These are phyloP conservation scores for Drosophila gunungcola DNA, from an alignment of 1,140 invertebrate genomes.

Conservation along the genomic window DNA sequence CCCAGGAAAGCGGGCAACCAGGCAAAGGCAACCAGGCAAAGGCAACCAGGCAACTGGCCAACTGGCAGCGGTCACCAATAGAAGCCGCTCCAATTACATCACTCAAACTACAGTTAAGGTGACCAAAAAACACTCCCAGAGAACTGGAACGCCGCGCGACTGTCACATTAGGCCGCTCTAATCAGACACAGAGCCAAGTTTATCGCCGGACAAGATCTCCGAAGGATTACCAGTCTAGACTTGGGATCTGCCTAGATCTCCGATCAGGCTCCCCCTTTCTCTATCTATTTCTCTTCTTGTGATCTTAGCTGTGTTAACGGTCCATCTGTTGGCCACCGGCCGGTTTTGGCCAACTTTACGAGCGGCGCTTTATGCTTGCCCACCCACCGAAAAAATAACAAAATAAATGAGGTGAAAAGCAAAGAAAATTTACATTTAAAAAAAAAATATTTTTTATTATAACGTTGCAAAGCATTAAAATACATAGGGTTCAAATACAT, in stretches of 20 bases:
- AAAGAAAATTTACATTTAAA: background rate
- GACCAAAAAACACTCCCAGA: constrained; percentile 44
- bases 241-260: constrained; percentile 49
- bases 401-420: background rate
- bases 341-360: constrained; percentile 65
- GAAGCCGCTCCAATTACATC: constrained; percentile 78
- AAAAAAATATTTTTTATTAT: background rate
- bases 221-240: constrained; percentile 77
- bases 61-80: constrained; percentile 17
- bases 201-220: constrained; percentile 77
- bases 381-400: constrained; percentile 10
- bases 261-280: constrained; percentile 6
- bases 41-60: constrained; percentile 5
- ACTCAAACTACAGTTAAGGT: constrained; percentile 73
- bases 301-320: constrained; percentile 58
- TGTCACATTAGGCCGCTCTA: constrained; percentile 74
- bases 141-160: constrained; percentile 65
- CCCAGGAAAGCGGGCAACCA: constrained; percentile 28
- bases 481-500: no score
- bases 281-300: background rate
- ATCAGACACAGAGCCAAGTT: constrained; percentile 76
- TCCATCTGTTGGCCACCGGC: constrained; percentile 42
- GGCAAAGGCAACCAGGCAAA: constrained; percentile 1
- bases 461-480: no score
- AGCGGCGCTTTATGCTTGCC: constrained; percentile 53